A percentile compares a stretch with the other conserved stretches of the same genome.
Conservation (phyloP, 2,113 vertebrate genomes). For the Anolis sagrei region DNA sequence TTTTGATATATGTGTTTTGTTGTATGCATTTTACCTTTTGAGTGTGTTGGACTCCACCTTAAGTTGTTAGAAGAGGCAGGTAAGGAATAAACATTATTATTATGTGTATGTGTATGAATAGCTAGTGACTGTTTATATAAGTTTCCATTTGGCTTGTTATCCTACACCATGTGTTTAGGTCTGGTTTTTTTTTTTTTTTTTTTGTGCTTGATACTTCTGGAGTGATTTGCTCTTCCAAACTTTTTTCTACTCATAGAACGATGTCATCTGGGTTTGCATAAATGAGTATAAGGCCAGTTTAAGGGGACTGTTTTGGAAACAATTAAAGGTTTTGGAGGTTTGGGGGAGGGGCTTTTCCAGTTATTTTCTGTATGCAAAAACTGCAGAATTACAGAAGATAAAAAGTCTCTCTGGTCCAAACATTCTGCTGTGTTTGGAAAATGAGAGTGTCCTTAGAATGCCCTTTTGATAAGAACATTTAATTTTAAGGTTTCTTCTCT, state of each 20-base stretch:
- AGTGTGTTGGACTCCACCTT: too few relatives aligned
- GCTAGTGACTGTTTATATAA: neutral
- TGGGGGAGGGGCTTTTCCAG: neutral
- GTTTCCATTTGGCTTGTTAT: neutral
- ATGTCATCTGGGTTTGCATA: neutral
- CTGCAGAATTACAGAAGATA: neutral
- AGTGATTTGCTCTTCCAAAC: neutral
- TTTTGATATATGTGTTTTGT: too few relatives aligned
- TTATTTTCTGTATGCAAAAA: neutral
- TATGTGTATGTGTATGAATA: too few relatives aligned
- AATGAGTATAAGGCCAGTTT: too few relatives aligned
- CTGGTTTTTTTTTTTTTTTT: too few relatives aligned
- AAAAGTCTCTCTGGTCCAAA: neutral
- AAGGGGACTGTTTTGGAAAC: too few relatives aligned
- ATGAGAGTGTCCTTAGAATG: slow-evolving; percentile 22
- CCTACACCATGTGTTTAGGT: neutral
- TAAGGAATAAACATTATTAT: too few relatives aligned
- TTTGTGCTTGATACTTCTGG: too few relatives aligned
- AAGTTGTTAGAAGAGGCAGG: too few relatives aligned
- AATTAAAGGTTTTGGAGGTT: too few relatives aligned
- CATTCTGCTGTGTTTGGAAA: slow-evolving; percentile 33
- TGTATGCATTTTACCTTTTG: too few relatives aligned
- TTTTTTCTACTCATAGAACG: neutral
- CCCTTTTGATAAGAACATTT: slow-evolving; percentile 23
- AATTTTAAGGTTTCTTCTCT: slow-evolving; percentile 44